These are phyloP conservation scores for Synanceia verrucosa DNA, from an alignment of 2,797 vertebrate genomes.

Conservation along the genomic window DNA sequence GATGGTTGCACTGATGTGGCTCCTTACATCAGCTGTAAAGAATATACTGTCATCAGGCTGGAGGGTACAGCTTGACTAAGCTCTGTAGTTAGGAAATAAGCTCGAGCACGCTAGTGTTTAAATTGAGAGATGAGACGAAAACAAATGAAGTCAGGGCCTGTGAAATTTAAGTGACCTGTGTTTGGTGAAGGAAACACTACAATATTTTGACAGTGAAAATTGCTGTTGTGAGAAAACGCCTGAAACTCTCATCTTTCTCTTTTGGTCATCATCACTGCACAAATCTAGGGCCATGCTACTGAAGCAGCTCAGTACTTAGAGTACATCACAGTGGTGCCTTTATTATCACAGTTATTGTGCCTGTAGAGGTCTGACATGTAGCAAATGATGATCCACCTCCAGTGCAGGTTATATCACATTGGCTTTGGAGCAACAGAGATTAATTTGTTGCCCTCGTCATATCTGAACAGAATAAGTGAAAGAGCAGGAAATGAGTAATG, in stretches of 20 bases:
- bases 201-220: constrained; percentile 50
- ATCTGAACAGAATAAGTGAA: background rate
- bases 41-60: constrained; percentile 25
- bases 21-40: constrained; percentile 36
- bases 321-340: background rate
- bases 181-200: constrained; percentile 19
- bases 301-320: background rate
- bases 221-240: constrained; percentile 25
- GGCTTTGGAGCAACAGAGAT: background rate
- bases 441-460: background rate
- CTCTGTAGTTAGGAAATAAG: constrained; percentile 45
- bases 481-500: background rate
- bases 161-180: constrained; percentile 16
- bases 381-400: background rate
- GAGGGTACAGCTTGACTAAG: constrained; percentile 24
- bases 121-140: constrained; percentile 30
- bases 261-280: background rate
- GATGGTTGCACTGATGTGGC: constrained; percentile 35
- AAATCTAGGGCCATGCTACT: background rate
- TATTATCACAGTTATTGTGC: background rate
- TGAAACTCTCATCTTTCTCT: background rate
- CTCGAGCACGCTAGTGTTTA: constrained; percentile 26
- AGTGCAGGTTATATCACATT: background rate
- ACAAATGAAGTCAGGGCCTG: constrained; percentile 34
- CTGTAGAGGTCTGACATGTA: background rate